Base-by-base conservation (phyloP, 2,797 vertebrate species). In the Lutjanus campechanus region DNA sequence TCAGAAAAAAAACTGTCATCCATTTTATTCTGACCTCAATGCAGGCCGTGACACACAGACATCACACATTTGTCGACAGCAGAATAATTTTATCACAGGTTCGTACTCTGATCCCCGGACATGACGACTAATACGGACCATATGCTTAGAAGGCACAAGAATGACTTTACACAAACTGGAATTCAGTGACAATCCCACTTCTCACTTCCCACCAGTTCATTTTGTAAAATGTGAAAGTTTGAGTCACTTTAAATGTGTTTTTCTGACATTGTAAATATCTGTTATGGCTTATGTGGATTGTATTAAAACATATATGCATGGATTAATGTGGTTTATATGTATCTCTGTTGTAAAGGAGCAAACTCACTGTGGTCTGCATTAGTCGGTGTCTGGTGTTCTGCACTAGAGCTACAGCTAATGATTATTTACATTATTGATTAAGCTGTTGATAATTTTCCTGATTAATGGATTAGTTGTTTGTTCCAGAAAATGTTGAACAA, bases 291-390 rank as follows among this genome's bases (percentile, higher is more conserved):
- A 5, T 65, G 44, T 74, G n/a, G 15, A 17, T 22, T 65, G 15
- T 58, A 16, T 68, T 72, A 29, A 86, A 78, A 75, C n/a, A n/a
- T 63, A 69, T 81, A 67, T 15, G 0, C 10, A 44, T 50, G 8
- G n/a, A 15, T 53, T 1, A 2, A 44, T 43, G 1, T 62, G 11
- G 43, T n/a, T 25, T 40, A 6, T 8, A 36, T 63, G 25, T 36
- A 16, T 53, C 69, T 43, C 15, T 69, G 1, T 46, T 22, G 41
- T 6, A 20, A 41, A 54, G 15, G 6, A 68, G 12, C 3, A 36
- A 66, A 76, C 40, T 1, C 2, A 16, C 20, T 62, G 40, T 47
- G 58, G 19, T 46, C 17, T 59, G 61, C 36, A 19, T 40, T 7
- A 17, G 64, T 60, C 59, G 8, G 10, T 56, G 61, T 25, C 7